Percentiles rank a stretch among this genome's conserved stretches.
Conservation (phyloP, 2,113 vertebrate genomes). For the Nycticebus coucang region DNA sequence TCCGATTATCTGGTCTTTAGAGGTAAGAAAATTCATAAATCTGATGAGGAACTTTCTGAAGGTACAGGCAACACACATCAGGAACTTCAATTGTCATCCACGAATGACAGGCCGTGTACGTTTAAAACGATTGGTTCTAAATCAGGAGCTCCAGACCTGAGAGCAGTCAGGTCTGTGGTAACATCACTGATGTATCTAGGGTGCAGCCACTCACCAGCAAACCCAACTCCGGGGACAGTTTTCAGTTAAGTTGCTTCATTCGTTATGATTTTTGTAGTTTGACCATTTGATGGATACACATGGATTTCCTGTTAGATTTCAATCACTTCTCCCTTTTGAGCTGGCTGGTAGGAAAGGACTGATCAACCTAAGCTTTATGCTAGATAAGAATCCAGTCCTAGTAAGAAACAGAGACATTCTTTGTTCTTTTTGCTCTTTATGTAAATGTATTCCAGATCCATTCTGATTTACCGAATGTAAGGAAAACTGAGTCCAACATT, state of each 20-base stretch:
- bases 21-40: neutral
- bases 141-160: neutral
- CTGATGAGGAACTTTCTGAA: neutral
- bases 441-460: neutral
- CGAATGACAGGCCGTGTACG: neutral
- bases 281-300: neutral
- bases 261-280: neutral
- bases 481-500: neutral
- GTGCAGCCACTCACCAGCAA: neutral
- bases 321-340: neutral
- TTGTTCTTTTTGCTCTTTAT: constrained; percentile 10
- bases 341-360: neutral
- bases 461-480: neutral
- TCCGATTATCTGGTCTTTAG: neutral
- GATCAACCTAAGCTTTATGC: neutral
- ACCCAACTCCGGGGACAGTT: neutral
- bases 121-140: neutral
- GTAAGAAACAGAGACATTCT: neutral
- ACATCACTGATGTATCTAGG: neutral
- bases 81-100: neutral
- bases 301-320: constrained; percentile 2
- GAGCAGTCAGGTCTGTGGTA: neutral
- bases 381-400: neutral
- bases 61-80: neutral
- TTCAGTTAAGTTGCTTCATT: neutral